phyloP scores from a whole-genome alignment of 2,113 vertebrate species.

The Python bivittatus region DNA sequence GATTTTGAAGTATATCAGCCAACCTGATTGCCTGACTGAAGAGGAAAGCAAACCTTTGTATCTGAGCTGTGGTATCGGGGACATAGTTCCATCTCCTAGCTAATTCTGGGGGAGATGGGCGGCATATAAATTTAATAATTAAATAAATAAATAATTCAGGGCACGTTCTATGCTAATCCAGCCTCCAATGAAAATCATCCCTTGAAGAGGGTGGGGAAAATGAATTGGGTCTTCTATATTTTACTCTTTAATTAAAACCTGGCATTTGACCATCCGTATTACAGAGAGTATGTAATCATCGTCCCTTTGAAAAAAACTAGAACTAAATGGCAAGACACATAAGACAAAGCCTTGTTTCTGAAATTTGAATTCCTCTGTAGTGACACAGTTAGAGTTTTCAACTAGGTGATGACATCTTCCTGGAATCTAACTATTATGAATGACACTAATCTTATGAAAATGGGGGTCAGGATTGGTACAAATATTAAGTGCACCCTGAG shows the following conservation, averaged over 20 bases:
- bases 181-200: background rate
- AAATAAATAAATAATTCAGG: too few species aligned
- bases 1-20: background rate
- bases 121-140: too few species aligned
- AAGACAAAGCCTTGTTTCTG: slow-evolving; percentile 61
- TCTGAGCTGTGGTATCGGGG: background rate
- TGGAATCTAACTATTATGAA: slow-evolving; percentile 38
- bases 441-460: background rate
- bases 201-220: background rate
- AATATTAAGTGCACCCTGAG: background rate
- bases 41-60: background rate
- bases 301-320: slow-evolving; percentile 37
- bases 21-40: background rate
- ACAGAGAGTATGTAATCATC: slow-evolving; percentile 49
- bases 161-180: background rate
- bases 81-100: background rate
- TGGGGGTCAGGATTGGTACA: background rate
- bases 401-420: slow-evolving; percentile 43
- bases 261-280: slow-evolving; percentile 45
- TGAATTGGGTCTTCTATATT: background rate
- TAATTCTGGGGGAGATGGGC: too few species aligned
- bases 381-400: slow-evolving; percentile 52
- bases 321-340: slow-evolving; percentile 48
- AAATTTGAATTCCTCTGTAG: slow-evolving; percentile 50
- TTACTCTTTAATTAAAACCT: slow-evolving; percentile 39